A percentile compares a stretch with the other conserved stretches of the same genome.
phyloP scores from a whole-genome alignment of 1,140 invertebrate species.

The Drosophila ficusphila region DNA sequence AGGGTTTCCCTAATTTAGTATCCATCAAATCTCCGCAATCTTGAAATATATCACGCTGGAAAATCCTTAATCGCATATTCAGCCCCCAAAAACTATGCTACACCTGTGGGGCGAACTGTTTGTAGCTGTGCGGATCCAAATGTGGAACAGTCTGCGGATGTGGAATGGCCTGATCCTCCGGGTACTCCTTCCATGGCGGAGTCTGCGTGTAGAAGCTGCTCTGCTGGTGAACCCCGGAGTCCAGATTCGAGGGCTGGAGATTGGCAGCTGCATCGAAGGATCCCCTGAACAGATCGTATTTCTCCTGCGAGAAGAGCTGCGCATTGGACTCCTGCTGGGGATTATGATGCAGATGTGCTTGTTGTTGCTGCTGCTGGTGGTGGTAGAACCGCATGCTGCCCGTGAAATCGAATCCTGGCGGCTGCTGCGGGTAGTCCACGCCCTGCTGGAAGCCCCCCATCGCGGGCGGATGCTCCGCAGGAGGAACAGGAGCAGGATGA shows the following conservation, averaged over 20 bases:
- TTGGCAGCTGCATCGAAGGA: conserved; percentile 86
- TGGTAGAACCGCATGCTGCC: conserved; percentile 81
- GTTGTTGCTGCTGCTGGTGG: conserved; percentile 54
- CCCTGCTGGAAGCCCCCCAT: conserved; percentile 35
- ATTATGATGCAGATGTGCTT: conserved; percentile 15
- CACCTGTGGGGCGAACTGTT: conserved; percentile 65
- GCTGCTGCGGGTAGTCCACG: conserved; percentile 39
- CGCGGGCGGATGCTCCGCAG: conserved; percentile 23
- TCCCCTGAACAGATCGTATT: conserved; percentile 86
- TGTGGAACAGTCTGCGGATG: conserved; percentile 22
- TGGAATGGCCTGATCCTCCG: conserved; percentile 61
- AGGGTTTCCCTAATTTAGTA: conserved; percentile 12
- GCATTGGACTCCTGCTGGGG: conserved; percentile 33
- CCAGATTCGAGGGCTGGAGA: conserved; percentile 5
- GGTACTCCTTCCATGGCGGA: conserved; percentile 83
- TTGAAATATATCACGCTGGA: conserved; percentile 64
- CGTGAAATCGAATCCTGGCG: conserved; percentile 68
- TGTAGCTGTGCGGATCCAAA: conserved; percentile 44
- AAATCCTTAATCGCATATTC: conserved; percentile 23
- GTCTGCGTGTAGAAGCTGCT: conserved; percentile 83
- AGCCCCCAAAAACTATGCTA: conserved; percentile 66
- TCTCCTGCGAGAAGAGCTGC: conserved; percentile 82
- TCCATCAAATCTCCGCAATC: conserved; percentile 14
- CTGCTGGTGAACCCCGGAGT: conserved; percentile 67
- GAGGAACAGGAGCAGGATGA: neutral